Evolutionary conservation across 2,113 vertebrate genomes (phyloP), one percentile per base, ranked within the genome.

Genomic region (Psammodynastes pulverulentus): DNA sequence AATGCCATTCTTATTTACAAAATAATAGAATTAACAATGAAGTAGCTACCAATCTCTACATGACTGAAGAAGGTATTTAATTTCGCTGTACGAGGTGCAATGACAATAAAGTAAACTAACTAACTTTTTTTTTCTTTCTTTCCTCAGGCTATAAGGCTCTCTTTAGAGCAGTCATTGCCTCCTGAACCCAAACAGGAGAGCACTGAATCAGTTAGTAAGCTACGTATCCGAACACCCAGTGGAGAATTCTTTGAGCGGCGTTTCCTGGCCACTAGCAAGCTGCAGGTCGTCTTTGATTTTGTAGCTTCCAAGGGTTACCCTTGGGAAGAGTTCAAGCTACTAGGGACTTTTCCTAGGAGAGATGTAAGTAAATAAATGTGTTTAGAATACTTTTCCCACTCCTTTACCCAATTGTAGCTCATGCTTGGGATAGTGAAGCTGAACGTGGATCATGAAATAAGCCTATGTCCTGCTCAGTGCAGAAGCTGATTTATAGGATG

Each of bases 311-410:
- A 99, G 97, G 99, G 99, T 92, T 99, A 98, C 97, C 99, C 99
- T 58, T 98, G 98, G 95, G 98, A 99, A 46, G 98, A 99, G 96
- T 99, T 99, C 97, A 99, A 99, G 97, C 97, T 99, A 96, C 98
- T 99, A 97, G 99, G 99, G 96, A 99, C 99, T 98, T 99, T 99
- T 97, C 99, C 99, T 29, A 98, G 99, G 97, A 99, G 98, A 99
- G 99, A 99, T 95, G 99, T 99, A 96, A 98, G 97, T 98, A 96
- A 95, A 95, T 10, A 0, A 2, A 19, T 26, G 62, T 96, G 95
- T 86, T 62, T 88, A 58, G 84, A n/a, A 88, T 92, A 0, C 5
- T 86, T 92, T 49, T 94, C 89, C 26, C 21, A 53, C 5, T 53
- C 58, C 1, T 43, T 0, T 53, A 24, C 85, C 58, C 43, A 26